Evolutionary conservation across 1,140 invertebrate species (phyloP).

Genomic region (Pseudomyrmex sp.): DNA sequence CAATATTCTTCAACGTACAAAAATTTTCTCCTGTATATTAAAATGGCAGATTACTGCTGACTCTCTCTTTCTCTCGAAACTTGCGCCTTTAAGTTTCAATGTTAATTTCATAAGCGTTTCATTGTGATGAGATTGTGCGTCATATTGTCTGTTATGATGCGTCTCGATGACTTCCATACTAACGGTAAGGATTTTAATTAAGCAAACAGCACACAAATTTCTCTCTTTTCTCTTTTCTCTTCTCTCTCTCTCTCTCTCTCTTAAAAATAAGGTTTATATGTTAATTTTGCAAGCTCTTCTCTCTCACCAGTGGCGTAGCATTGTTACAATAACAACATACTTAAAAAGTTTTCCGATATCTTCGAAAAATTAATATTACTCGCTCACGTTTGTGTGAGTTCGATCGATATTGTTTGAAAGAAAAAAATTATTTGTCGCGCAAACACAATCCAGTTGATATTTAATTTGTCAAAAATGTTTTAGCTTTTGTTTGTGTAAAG

Average conservation of each 20-base stretch:
- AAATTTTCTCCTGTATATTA: constrained; percentile 9
- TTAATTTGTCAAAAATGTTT: too few species aligned
- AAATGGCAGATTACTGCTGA: background rate
- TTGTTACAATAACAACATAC: background rate
- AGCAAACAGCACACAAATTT: constrained; percentile 65
- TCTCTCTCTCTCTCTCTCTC: background rate
- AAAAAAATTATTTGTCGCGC: too few species aligned
- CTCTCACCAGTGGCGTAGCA: constrained; percentile 27
- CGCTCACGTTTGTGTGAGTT: too few species aligned
- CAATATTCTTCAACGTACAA: background rate
- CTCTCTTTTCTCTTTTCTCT: too few species aligned
- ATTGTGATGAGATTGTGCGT: constrained; percentile 13
- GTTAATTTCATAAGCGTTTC: constrained; percentile 33
- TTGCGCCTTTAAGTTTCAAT: constrained; percentile 7
- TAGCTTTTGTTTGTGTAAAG: too few species aligned
- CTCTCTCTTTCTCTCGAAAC: too few species aligned
- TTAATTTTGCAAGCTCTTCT: constrained; percentile 53
- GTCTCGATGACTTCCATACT: constrained; percentile 20
- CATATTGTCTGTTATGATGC: constrained; percentile 24
- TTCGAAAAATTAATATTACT: too few species aligned
- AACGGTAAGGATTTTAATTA: constrained; percentile 72
- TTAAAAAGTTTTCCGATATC: too few species aligned
- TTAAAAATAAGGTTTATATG: constrained; percentile 72
- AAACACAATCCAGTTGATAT: too few species aligned
- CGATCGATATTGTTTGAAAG: too few species aligned